Base-by-base conservation (phyloP, 53 echinoderm and acorn worm genomes). In the Mesocentrotus franciscanus region DNA sequence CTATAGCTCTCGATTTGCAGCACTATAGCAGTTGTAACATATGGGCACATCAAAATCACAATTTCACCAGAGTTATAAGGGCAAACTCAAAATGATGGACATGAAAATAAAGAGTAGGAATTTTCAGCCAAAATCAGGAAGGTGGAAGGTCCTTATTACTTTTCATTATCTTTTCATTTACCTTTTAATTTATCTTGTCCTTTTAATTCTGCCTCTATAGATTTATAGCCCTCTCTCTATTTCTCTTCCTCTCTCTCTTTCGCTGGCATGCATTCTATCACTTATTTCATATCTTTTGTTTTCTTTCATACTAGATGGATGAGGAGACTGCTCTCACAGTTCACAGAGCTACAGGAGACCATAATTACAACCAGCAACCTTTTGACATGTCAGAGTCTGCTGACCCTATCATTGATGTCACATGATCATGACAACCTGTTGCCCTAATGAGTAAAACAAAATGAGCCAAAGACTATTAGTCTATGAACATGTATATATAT, bases 281-380 rank as follows among this genome's bases (percentile, higher is more conserved):
- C 22, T 92, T 26, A 33, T 61, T 68, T 24, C 68, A 68, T 27
- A 11, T 4, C 92, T 70, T 20, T 34, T 35, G 62, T 66, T 26
- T 66, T 92, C 42, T 62, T 42, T 16, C 42, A 9, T 66, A 66
- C 26, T 17, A 61, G 92, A 68, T 92, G 66, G 70, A 92, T 70
- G 62, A 61, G 17, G 92, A 68, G 26, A 92, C 18, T 17, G 34
- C 71, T 9, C 22, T 56, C 2, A n/a, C 59, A 55, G n/a, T 55
- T 11, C 93, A 93, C 26, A n/a, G 16, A 17, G 96, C 96, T 16
- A 96, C 96, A 96, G 96, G 95, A 18, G 97, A 97, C 94, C 97
- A 97, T 27, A 97, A 96, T 90, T 97, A 97, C 92, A 93, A 96
- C 56, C 97, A 96, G 92, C 89, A 79, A 30, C 95, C 96, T 10